Percentiles rank a stretch among this genome's conserved stretches.
phyloP scores from a whole-genome alignment of 2,888 invertebrate species.

The Spodoptera picta region DNA sequence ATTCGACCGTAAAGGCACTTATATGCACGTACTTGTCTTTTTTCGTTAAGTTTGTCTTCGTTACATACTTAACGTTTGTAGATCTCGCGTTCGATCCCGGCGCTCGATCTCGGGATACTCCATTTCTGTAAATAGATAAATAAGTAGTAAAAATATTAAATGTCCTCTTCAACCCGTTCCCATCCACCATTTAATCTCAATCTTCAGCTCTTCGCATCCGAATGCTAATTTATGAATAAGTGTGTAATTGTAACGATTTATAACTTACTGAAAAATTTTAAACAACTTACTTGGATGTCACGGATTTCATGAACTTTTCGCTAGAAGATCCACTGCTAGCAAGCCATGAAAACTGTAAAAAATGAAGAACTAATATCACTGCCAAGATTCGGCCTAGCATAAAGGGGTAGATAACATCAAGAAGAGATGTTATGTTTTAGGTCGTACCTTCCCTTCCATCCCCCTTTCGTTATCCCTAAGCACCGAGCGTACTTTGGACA shows the following conservation, averaged over 20 bases:
- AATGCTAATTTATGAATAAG: too few relatives aligned
- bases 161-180: too few relatives aligned
- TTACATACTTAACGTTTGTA: constrained; percentile 68
- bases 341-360: constrained; percentile 80
- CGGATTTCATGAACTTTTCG: constrained; percentile 73
- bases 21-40: constrained; percentile 77
- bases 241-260: too few relatives aligned
- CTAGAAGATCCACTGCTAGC: constrained; percentile 70
- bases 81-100: constrained; percentile 65
- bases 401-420: too few relatives aligned
- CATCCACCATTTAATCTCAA: too few relatives aligned
- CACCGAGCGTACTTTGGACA: constrained; percentile 81
- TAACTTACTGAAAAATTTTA: too few relatives aligned
- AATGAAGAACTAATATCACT: constrained; percentile 4
- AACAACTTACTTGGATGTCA: constrained; percentile 71
- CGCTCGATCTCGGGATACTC: constrained; percentile 71
- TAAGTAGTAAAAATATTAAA: background rate
- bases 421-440: background rate
- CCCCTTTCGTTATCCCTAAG: constrained; percentile 80
- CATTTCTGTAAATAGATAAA: constrained; percentile 66
- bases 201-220: too few relatives aligned
- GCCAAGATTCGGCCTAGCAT: background rate
- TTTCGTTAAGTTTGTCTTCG: constrained; percentile 68
- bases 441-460: constrained; percentile 81
- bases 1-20: background rate